Percentiles rank a stretch among this genome's conserved stretches.
These are phyloP conservation scores for Lasioglossum morio DNA, from an alignment of 2,888 invertebrate genomes.

Conservation along the genomic window DNA sequence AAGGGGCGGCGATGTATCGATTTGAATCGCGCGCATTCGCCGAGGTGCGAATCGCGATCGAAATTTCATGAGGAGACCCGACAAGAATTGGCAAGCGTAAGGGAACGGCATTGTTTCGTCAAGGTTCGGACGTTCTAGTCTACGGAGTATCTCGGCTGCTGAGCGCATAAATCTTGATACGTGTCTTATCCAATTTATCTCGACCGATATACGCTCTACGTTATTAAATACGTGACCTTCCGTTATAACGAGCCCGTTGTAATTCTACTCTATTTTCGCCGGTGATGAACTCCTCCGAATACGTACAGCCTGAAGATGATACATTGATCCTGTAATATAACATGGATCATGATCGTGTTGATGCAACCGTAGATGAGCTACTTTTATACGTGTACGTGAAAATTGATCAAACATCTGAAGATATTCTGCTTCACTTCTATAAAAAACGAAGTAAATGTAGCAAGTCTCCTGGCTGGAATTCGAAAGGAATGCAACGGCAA, in stretches of 20 bases:
- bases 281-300: conserved; percentile 44
- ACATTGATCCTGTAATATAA: not conserved
- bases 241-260: conserved; percentile 40
- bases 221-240: conserved; percentile 73
- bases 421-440: not conserved
- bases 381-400: not conserved
- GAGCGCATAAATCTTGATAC: conserved; percentile 70
- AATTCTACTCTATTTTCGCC: conserved; percentile 44
- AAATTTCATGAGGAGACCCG: not conserved
- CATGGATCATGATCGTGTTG: not conserved
- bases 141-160: conserved; percentile 29
- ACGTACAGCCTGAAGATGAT: conserved; percentile 10
- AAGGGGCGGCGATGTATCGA: conserved; percentile 1
- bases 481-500: too few relatives aligned
- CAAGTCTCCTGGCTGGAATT: too few relatives aligned
- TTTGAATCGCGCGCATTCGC: not conserved
- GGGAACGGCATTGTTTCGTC: conserved; percentile 43
- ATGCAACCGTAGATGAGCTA: not conserved
- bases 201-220: conserved; percentile 52
- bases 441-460: not conserved
- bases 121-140: conserved; percentile 47
- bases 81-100: not conserved
- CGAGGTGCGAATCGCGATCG: not conserved
- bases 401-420: not conserved
- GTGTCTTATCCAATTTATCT: conserved; percentile 68